These are phyloP conservation scores for Oryctes rhinoceros DNA, from an alignment of 1,140 invertebrate species.

Conservation along the genomic window DNA sequence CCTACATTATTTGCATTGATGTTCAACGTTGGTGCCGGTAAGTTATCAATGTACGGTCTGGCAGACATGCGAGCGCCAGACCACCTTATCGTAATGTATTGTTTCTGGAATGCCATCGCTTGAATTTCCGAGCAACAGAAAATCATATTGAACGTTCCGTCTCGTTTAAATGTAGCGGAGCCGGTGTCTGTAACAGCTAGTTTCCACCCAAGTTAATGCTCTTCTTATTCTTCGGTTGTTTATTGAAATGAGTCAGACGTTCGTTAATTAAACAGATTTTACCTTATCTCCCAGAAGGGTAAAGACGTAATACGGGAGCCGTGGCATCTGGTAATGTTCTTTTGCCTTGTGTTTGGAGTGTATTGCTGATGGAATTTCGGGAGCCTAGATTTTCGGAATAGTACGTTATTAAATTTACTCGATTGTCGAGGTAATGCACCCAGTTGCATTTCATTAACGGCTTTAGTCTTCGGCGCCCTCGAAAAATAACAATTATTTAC, in stretches of 20 bases:
- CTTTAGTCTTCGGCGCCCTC: too few species aligned
- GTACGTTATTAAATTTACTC: too few species aligned
- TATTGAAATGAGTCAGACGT: neutral
- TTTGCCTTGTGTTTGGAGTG: too few species aligned
- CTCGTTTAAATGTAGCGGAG: neutral
- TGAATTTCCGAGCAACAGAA: conserved; percentile 17
- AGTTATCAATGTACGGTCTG: conserved; percentile 36
- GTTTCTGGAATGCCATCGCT: conserved; percentile 14
- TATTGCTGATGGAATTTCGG: too few species aligned
- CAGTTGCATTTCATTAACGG: too few species aligned
- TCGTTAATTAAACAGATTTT: neutral
- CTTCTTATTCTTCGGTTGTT: neutral
- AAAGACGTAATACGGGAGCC: too few species aligned
- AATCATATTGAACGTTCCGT: neutral
- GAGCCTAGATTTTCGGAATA: too few species aligned
- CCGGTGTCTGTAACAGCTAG: neutral
- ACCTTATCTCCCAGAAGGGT: too few species aligned
- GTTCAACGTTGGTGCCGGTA: conserved; percentile 25
- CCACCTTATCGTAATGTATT: conserved; percentile 34
- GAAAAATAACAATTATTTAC: too few species aligned
- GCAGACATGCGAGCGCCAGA: conserved; percentile 31
- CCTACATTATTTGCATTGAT: conserved; percentile 33
- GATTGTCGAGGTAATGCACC: too few species aligned
- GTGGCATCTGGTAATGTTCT: too few species aligned
- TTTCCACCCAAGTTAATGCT: conserved; percentile 1